Base-by-base conservation (phyloP, 2,113 vertebrate species). In the Panthera uncia region DNA sequence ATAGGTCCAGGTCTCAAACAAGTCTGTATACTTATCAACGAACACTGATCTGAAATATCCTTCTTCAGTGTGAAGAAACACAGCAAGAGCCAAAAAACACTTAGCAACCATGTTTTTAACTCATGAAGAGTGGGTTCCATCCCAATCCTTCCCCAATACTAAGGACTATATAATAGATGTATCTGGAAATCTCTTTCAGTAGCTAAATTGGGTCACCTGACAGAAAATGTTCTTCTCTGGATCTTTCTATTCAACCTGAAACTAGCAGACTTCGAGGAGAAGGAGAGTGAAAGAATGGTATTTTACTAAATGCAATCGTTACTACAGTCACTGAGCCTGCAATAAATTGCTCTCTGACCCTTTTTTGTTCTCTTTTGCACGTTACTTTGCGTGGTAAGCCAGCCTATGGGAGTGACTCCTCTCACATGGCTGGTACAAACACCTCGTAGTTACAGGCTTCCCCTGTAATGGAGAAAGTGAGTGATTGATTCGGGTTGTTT, bases 301-400 rank as follows among this genome's bases (percentile, higher is more conserved):
- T 97, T 96, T 97, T 48, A 91, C 94, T 98, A 97, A 96, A 88
- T 95, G 83, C 48, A 33, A 81, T 68, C 85, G 91, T 98, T 97
- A 83, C 92, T 87, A 52, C 93, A 76, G 74, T 95, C 92, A 87
- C 71, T 96, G 82, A 85, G 97, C 25, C 76, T 82, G 5, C 69
- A 89, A 84, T 66, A 33, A 82, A 83, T 84, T 93, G 4, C 52
- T 91, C 57, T 78, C 81, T 83, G 61, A 96, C 41, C 48, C 68
- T 97, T 93, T 63, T 36, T 50, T 85, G 66, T 36, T 97, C n/a
- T 92, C 29, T 63, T 61, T 31, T n/a, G 0, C 96, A 87, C 92
- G 88, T 96, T 74, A 86, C 76, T 95, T 95, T 91, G 45, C 84
- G 95, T 80, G 21, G 97, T 92, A 96, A 96, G 87, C 73, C 79